These are phyloP conservation scores for Lochmaea capreae DNA, from an alignment of 2,888 invertebrate species.

Conservation along the genomic window DNA sequence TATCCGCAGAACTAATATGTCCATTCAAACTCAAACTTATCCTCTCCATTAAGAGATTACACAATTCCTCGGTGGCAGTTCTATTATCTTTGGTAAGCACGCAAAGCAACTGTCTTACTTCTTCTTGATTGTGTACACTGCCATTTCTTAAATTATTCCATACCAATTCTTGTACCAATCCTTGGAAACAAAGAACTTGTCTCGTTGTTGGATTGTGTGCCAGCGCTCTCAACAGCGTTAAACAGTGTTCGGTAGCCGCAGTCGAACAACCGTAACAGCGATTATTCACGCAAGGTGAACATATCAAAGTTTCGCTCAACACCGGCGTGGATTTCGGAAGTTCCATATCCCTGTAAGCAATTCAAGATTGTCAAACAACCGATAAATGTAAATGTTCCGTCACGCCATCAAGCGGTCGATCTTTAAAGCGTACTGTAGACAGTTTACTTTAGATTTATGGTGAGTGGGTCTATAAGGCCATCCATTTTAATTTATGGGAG, in stretches of 20 bases:
- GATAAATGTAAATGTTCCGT: neutral
- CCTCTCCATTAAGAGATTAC: conserved; percentile 82
- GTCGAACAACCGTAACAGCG: conserved; percentile 90
- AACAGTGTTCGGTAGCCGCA: conserved; percentile 93
- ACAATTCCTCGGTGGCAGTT: conserved; percentile 84
- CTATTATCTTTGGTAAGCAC: conserved; percentile 89
- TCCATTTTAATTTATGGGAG: too few species aligned
- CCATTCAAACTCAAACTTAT: conserved; percentile 83
- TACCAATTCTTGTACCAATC: conserved; percentile 88
- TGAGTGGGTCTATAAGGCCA: too few species aligned
- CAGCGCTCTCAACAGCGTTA: conserved; percentile 89
- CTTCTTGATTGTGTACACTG: conserved; percentile 83
- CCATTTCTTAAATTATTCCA: conserved; percentile 91
- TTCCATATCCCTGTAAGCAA: conserved; percentile 67
- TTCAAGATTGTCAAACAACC: too few species aligned
- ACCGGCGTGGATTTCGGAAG: conserved; percentile 62
- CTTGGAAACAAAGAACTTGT: conserved; percentile 82
- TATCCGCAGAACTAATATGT: conserved; percentile 79
- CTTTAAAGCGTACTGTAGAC: too few species aligned
- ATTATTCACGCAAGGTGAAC: conserved; percentile 65
- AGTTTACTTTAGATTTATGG: too few species aligned
- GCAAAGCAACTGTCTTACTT: conserved; percentile 89
- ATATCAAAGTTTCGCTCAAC: conserved; percentile 53
- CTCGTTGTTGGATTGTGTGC: conserved; percentile 84
- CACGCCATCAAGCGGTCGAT: neutral